A percentile compares a stretch with the other conserved stretches of the same genome.
phyloP scores from a whole-genome alignment of 2,113 vertebrate genomes.

The Onychostruthus taczanowskii region DNA sequence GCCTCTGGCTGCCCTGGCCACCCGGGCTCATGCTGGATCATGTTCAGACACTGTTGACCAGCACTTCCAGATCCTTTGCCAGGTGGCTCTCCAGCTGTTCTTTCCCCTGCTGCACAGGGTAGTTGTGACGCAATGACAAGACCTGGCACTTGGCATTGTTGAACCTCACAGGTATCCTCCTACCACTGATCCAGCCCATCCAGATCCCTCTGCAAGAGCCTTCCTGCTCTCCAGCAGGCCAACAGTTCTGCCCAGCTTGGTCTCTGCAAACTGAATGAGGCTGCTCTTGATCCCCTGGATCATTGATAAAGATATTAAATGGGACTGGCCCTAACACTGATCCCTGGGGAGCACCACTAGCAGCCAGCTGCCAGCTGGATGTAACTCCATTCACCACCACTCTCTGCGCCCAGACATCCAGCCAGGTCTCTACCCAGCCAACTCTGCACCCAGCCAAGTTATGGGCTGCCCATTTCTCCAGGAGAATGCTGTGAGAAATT shows the following conservation, averaged over 20 bases:
- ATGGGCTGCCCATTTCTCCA: neutral
- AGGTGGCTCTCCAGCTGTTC: neutral
- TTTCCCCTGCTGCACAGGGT: neutral
- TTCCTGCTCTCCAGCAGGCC: neutral
- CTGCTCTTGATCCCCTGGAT: neutral
- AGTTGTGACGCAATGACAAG: neutral
- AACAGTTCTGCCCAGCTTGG: rapidly evolving
- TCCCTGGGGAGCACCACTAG: neutral
- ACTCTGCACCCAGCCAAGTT: no score
- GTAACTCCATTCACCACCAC: neutral
- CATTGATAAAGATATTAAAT: neutral
- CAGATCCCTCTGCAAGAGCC: neutral
- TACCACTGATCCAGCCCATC: neutral
- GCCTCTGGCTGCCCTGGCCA: neutral
- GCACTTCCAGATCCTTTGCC: neutral
- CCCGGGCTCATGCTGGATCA: neutral
- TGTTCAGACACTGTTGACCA: neutral
- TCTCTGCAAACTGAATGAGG: neutral
- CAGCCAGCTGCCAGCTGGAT: neutral
- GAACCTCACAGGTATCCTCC: neutral
- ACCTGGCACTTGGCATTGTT: neutral
- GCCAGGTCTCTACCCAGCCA: neutral
- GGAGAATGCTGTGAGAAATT: neutral
- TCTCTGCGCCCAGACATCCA: neutral
- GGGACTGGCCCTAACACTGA: neutral